A percentile compares a stretch with the other conserved stretches of the same genome.
Evolutionary conservation across 2,888 invertebrate genomes (phyloP).

Genomic region (Cyaniris semiargus): DNA sequence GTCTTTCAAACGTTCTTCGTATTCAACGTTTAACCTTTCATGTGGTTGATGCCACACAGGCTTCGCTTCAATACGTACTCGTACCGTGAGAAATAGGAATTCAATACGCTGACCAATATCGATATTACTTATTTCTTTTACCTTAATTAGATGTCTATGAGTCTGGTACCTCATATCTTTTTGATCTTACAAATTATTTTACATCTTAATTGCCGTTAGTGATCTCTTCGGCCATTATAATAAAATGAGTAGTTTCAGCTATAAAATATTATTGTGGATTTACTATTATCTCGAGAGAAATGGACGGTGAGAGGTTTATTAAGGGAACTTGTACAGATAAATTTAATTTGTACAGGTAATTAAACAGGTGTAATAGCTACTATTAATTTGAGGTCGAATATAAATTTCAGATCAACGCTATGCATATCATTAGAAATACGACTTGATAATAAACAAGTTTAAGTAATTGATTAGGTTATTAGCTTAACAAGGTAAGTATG

Average conservation of each 20-base stretch:
- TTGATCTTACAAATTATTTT: background rate
- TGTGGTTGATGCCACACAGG: conserved; percentile 75
- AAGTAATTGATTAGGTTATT: conserved; percentile 16
- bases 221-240: background rate
- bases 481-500: conserved; percentile 14
- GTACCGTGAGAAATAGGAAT: conserved; percentile 37
- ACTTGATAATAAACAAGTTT: conserved; percentile 23
- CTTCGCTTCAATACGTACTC: conserved; percentile 57
- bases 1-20: conserved; percentile 63
- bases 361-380: conserved; percentile 22
- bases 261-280: background rate
- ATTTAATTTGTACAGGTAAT: conserved; percentile 7
- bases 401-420: conserved; percentile 19
- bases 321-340: conserved; percentile 15
- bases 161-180: background rate
- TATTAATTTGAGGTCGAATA: conserved; percentile 22
- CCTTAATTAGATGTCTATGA: background rate
- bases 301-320: conserved; percentile 14
- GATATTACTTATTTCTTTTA: background rate
- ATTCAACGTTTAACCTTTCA: conserved; percentile 73
- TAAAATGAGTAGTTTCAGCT: background rate
- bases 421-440: conserved; percentile 7
- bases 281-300: background rate
- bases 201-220: background rate
- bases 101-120: conserved; percentile 22